Base-by-base conservation (phyloP, 2,797 vertebrate species). In the Etheostoma perlongum region DNA sequence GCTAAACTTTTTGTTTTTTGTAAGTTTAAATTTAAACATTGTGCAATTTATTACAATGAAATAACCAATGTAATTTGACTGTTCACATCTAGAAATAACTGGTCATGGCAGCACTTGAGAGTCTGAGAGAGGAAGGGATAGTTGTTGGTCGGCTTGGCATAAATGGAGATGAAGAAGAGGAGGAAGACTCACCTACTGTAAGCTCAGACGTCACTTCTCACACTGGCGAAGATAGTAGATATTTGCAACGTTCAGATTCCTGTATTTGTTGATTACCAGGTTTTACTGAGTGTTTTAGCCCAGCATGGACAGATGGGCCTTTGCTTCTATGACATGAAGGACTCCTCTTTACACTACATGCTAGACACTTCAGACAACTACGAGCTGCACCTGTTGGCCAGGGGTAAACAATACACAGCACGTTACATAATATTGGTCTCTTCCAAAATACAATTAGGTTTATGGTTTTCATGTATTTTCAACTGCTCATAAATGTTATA, bases 341-440 rank as follows among this genome's bases (percentile, higher is more conserved):
- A 97, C 62, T 97, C 94, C 46, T 94, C 93, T 14, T 62, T 98
- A 54, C 94, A 97, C 85, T 97, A 96, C 61, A 98, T 99, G 98
- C 87, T 91, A 15, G 98, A 99, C 59, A 87, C 89, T 53, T 92
- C 95, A 61, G 97, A 99, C 80, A 93, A 93, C 0, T 86, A 95
- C 52, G 94, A 96, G 75, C 96, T 98, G 51, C 89, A 85, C 42
- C 93, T 98, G 63, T 93, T 99, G 80, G 92, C 94, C 65, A 96
- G 93, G 96, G 95, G 96, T 97, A 89, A 69, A 66, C 57, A 48
- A 2, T 18, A 3, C 70, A 72, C 65, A 23, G 19, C 14, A 12
- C 66, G 30, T 19, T 44, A 44, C 42, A 44, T 15, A 36, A 36
- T 8, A 1, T 5, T 6, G 16, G 10, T 58, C 6, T 59, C n/a